A percentile compares a stretch with the other conserved stretches of the same genome.
Evolutionary conservation across 2,797 vertebrate species (phyloP).

Genomic region (Diglossa cyanea): DNA sequence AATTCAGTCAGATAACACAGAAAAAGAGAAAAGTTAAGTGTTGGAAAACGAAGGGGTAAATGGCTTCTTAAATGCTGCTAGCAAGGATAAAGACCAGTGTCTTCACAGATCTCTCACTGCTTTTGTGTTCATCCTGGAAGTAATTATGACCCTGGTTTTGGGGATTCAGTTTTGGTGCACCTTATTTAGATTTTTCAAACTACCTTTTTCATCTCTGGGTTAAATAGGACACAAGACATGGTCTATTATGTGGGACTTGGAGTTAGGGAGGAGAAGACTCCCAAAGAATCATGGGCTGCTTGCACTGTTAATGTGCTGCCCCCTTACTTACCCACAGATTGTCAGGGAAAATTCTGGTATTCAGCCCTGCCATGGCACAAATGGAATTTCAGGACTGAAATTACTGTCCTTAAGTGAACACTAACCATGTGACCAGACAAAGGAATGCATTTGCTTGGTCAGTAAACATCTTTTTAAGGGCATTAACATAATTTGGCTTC

Average conservation of each 20-base stretch:
- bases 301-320: background rate
- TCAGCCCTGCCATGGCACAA: background rate
- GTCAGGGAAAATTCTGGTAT: background rate
- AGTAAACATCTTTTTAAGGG: background rate
- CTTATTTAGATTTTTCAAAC: background rate
- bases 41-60: background rate
- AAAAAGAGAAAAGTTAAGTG: background rate
- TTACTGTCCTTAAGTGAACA: background rate
- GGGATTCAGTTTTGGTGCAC: background rate
- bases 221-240: background rate
- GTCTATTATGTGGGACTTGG: background rate
- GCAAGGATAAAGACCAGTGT: background rate
- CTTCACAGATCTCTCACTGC: background rate
- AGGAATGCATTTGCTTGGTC: constrained; percentile 5
- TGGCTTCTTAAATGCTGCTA: background rate
- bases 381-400: background rate
- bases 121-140: background rate
- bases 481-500: background rate
- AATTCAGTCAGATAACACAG: background rate
- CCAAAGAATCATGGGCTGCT: background rate
- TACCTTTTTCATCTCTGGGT: background rate
- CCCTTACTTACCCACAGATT: background rate
- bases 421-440: background rate
- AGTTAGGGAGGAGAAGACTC: background rate
- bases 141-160: background rate